Conservation (phyloP, 2,797 vertebrate genomes). For the Pempheris klunzingeri region DNA sequence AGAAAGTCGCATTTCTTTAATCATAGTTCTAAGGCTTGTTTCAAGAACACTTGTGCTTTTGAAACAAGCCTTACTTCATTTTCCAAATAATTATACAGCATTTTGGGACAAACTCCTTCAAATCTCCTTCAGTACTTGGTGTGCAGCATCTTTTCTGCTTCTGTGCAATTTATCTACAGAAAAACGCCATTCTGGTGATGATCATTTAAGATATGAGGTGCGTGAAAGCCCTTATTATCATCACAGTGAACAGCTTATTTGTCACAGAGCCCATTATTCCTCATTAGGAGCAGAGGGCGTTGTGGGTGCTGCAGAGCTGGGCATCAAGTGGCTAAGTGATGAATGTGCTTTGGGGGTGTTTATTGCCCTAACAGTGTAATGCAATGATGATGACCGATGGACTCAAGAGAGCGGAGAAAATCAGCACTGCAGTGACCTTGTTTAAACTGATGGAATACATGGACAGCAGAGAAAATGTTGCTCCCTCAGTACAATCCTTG, state of each 20-base stretch:
- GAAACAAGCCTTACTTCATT: background rate
- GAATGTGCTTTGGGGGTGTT: slow-evolving; percentile 75
- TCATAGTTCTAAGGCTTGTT: background rate
- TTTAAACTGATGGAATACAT: slow-evolving; percentile 70
- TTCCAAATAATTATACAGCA: background rate
- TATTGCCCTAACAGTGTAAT: slow-evolving; percentile 62
- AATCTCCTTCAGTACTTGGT: slow-evolving; percentile 31
- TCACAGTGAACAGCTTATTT: slow-evolving; percentile 61
- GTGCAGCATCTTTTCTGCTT: slow-evolving; percentile 11
- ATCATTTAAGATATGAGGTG: slow-evolving; percentile 44
- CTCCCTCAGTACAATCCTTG: slow-evolving; percentile 12
- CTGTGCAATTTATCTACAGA: slow-evolving; percentile 21
- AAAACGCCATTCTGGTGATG: slow-evolving; percentile 28
- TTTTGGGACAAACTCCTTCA: slow-evolving; percentile 26
- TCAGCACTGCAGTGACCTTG: slow-evolving; percentile 76
- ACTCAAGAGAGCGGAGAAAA: slow-evolving; percentile 52
- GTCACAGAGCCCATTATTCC: slow-evolving; percentile 71
- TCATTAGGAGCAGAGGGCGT: slow-evolving; percentile 71
- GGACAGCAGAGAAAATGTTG: slow-evolving; percentile 25
- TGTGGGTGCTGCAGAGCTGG: slow-evolving; percentile 47
- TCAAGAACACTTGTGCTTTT: background rate
- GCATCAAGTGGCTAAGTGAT: slow-evolving; percentile 76
- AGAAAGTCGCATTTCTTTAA: background rate
- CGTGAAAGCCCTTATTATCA: slow-evolving; percentile 43
- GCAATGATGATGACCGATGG: slow-evolving; percentile 76